These are phyloP conservation scores for Lycophotia porphyrea DNA, from an alignment of 2,888 invertebrate species.

Conservation along the genomic window DNA sequence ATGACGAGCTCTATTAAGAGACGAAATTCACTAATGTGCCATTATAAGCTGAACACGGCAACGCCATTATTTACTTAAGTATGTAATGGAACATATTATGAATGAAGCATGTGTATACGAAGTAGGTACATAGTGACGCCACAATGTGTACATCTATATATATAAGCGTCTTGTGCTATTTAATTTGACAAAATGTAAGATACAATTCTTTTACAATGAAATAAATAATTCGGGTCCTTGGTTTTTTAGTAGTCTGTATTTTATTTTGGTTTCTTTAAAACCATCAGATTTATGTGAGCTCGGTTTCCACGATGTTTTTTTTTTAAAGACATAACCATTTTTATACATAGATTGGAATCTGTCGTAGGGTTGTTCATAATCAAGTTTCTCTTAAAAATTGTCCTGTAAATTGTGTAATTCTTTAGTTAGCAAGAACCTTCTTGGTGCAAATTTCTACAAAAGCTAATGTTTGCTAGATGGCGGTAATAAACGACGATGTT, in stretches of 20 bases:
- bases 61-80: conserved; percentile 23
- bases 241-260: background rate
- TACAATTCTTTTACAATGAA: background rate
- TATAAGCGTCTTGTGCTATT: background rate
- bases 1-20: conserved; percentile 1
- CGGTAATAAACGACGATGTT: background rate
- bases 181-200: background rate
- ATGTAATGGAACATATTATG: conserved; percentile 7
- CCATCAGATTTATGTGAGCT: background rate
- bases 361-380: background rate
- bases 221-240: conserved; percentile 1
- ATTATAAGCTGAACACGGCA: conserved; percentile 26
- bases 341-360: background rate
- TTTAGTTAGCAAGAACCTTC: background rate
- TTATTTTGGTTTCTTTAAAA: background rate
- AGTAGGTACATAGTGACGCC: background rate
- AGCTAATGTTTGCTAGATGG: background rate
- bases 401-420: background rate
- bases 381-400: background rate
- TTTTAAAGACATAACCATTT: background rate
- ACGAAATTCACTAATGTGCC: conserved; percentile 35
- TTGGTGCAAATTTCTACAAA: background rate
- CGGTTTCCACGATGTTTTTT: background rate
- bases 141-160: conserved; percentile 11
- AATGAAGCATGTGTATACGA: background rate